Conservation (phyloP, 2,113 vertebrate genomes). For the Pelvicachromis taeniatus region DNA sequence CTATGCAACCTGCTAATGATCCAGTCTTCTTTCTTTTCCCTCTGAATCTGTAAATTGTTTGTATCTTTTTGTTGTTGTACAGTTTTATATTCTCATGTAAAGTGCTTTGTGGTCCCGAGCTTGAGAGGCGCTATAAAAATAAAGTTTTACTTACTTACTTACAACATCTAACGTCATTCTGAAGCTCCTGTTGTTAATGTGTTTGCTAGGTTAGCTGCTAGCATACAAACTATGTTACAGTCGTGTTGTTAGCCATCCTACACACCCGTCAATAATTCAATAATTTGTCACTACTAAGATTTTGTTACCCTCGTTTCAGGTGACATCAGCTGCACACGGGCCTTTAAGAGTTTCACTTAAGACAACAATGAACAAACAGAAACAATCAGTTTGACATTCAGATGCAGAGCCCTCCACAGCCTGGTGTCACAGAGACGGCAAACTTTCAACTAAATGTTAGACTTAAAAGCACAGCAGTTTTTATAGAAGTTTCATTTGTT, state of each 20-base stretch:
- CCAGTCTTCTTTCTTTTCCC: no score
- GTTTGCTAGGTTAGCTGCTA: accelerated
- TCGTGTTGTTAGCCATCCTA: not conserved
- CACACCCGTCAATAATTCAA: not conserved
- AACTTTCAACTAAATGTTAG: not conserved
- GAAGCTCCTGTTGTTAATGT: not conserved
- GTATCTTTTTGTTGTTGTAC: no score
- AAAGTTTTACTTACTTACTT: no score
- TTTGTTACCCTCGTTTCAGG: not conserved
- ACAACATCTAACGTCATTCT: not conserved
- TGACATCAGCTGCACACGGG: not conserved
- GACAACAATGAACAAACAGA: no score
- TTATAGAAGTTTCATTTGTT: not conserved
- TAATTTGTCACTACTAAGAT: not conserved
- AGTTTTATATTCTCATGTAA: no score
- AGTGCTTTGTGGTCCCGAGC: no score
- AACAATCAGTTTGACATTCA: no score
- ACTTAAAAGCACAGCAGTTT: not conserved
- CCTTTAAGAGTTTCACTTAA: not conserved
- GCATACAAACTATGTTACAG: not conserved
- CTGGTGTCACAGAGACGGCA: not conserved
- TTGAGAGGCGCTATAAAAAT: no score
- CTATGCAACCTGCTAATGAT: no score
- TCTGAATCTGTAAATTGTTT: no score
- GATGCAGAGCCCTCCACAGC: no score